Base-by-base conservation (phyloP, 2,113 vertebrate genomes). In the Anolis carolinensis region DNA sequence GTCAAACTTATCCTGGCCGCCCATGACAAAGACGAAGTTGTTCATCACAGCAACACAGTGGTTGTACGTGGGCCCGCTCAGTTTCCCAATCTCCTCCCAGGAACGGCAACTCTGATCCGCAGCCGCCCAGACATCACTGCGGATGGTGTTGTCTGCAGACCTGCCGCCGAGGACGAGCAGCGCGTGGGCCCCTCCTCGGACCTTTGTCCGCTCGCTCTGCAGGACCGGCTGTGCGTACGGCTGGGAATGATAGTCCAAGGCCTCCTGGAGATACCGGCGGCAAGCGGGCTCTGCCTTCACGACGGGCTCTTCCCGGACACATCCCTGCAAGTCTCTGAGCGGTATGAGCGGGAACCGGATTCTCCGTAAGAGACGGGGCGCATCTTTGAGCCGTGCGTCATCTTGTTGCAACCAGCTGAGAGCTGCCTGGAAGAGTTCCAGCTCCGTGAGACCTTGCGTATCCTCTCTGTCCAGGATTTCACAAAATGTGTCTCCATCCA, bases 1-100 rank as follows among this genome's bases (percentile, higher is more conserved):
- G 39, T 95, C 94, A 48, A 95, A 96, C 8, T 30, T 92, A 81
- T 74, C 34, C 87, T 95, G 95, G 32, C 95, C 95, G 16, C 94
- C 92, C 0, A 95, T 73, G 48, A 96, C 85, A n/a, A 95, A 96
- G 34, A 96, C 90, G 48, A 96, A 95, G 74, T 90, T 44, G 0
- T 86, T 88, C 62, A 95, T 80, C 76, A 89, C 79, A 2, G 87
- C 84, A 0, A 92, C 86, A 0, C 92, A 92, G 83, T 96, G 95
- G 80, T 96, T 96, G 90, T 96, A 95, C 2, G 95, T 25, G 0
- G 95, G 95, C 50, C 67, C 16, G 0, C 52, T 13, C 74, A 95
- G 92, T 5, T 95, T 88, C 32, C 91, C 87, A 0, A 94, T 67
- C 50, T 86, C 92, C 9, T 11, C 44, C 95, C 93, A 96, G 4